Conservation (phyloP, 2,113 vertebrate genomes). For the Verasper variegatus region DNA sequence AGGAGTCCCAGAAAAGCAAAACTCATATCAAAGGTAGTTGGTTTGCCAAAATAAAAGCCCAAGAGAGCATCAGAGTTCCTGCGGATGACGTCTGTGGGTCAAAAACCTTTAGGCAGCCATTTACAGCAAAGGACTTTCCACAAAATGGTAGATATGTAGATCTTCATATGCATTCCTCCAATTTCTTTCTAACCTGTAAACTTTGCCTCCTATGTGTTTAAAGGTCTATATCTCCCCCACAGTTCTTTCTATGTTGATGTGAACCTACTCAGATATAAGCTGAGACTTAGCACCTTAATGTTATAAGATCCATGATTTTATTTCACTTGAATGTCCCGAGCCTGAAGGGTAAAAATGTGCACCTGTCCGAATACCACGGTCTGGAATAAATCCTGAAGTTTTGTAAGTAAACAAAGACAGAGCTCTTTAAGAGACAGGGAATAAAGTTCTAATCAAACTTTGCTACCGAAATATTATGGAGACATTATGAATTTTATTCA, state of each 20-base stretch:
- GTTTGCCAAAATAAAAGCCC: no score
- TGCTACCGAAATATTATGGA: not conserved
- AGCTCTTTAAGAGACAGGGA: constrained; percentile 9
- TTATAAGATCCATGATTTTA: not conserved
- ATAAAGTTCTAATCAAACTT: not conserved
- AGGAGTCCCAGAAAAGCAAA: not conserved
- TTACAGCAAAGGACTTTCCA: not conserved
- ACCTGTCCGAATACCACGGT: not conserved
- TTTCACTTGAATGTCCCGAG: not conserved
- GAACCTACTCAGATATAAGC: not conserved
- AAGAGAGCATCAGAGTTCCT: no score
- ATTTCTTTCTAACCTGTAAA: not conserved
- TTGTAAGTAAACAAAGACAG: not conserved
- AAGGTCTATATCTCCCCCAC: not conserved
- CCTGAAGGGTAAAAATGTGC: not conserved
- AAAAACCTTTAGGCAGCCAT: not conserved
- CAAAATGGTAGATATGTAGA: not conserved
- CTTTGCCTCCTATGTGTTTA: not conserved
- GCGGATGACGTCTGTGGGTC: not conserved
- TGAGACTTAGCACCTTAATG: not conserved
- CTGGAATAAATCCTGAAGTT: not conserved
- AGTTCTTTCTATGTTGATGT: no score
- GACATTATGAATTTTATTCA: not conserved
- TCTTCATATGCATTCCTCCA: not conserved
- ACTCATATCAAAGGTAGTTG: not conserved